These are phyloP conservation scores for Actenoides hombroni DNA, from an alignment of 2,113 vertebrate genomes.

Conservation along the genomic window DNA sequence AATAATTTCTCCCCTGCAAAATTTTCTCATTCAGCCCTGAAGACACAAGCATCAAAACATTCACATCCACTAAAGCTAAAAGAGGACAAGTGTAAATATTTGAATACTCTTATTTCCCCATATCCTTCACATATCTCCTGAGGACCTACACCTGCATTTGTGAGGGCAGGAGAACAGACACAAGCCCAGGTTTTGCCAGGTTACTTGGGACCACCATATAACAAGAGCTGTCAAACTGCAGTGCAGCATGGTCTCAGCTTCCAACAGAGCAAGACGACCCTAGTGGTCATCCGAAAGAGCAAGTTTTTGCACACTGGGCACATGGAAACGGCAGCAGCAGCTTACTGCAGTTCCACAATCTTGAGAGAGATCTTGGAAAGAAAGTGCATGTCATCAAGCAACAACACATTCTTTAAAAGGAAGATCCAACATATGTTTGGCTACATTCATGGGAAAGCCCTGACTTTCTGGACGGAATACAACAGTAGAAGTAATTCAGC, in stretches of 20 bases:
- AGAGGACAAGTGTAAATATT: background rate
- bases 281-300: background rate
- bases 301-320: background rate
- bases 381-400: background rate
- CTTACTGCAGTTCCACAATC: background rate
- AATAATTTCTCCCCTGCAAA: background rate
- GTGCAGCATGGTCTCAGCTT: fast-evolving
- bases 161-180: background rate
- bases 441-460: background rate
- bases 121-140: fast-evolving
- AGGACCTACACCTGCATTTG: background rate
- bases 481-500: background rate
- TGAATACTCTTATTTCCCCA: background rate
- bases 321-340: fast-evolving
- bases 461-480: background rate
- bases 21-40: background rate
- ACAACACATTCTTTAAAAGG: background rate
- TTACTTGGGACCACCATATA: background rate
- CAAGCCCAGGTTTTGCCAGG: background rate
- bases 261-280: fast-evolving
- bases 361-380: background rate
- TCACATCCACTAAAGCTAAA: background rate
- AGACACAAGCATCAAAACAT: background rate
- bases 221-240: background rate
- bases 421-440: background rate